These are phyloP conservation scores for Tenrec ecaudatus DNA, from an alignment of 2,113 vertebrate genomes.

Conservation along the genomic window DNA sequence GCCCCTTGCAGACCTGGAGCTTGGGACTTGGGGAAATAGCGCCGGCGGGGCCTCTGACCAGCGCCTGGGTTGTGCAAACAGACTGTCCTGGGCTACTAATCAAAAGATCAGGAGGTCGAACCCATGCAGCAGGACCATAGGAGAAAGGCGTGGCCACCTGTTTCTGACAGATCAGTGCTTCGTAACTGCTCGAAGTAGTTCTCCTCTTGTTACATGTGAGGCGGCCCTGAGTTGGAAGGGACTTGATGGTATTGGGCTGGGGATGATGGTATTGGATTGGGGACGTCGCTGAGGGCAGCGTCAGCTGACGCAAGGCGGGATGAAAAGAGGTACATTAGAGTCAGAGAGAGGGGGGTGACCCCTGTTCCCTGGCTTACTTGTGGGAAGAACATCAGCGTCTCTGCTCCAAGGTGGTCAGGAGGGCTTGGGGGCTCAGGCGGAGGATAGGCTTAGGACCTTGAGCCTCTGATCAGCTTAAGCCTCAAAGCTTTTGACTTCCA, in stretches of 20 bases:
- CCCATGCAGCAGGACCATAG: not conserved
- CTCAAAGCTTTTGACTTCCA: slow-evolving; percentile 52
- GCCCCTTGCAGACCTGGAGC: not conserved
- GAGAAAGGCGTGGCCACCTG: not conserved
- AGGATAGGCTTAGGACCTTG: slow-evolving; percentile 42
- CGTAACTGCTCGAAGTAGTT: not conserved
- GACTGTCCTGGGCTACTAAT: not conserved
- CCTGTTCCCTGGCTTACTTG: not conserved
- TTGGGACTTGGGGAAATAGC: not conserved
- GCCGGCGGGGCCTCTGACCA: not conserved
- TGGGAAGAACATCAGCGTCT: not conserved
- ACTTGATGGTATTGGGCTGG: not conserved
- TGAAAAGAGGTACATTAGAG: not conserved
- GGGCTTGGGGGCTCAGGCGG: not conserved
- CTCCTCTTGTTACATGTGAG: not conserved
- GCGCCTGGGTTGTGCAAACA: not conserved
- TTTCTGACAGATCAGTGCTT: not conserved
- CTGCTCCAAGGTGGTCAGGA: not conserved
- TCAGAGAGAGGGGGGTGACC: not conserved
- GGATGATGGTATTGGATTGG: not conserved
- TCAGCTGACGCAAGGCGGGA: not conserved
- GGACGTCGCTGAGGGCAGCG: not conserved
- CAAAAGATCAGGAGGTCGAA: not conserved
- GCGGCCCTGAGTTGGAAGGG: not conserved
- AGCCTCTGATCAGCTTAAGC: slow-evolving; percentile 76